Evolutionary conservation across 2,888 invertebrate species (phyloP).

Genomic region (Petrolisthes cinctipes): DNA sequence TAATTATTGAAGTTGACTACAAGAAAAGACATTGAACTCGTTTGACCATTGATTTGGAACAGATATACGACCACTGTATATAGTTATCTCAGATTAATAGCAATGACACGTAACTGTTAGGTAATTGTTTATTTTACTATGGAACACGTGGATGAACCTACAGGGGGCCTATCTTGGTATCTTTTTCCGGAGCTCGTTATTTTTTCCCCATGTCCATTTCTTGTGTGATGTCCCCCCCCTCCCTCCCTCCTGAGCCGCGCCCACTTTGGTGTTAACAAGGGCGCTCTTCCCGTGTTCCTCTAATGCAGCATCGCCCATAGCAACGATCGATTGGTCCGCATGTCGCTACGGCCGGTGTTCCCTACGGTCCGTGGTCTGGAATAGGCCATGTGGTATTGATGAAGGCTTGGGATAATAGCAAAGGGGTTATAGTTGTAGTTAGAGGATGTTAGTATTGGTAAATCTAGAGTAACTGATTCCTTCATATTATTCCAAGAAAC

Average conservation of each 20-base stretch:
- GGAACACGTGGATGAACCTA: too few relatives aligned
- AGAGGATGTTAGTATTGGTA: too few relatives aligned
- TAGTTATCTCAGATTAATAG: too few relatives aligned
- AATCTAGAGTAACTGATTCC: too few relatives aligned
- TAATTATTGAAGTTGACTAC: too few relatives aligned
- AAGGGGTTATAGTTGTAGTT: not conserved
- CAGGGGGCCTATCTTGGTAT: too few relatives aligned
- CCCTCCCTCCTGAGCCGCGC: constrained; percentile 31
- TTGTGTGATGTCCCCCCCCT: constrained; percentile 3
- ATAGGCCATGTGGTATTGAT: constrained; percentile 35
- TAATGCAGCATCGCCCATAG: constrained; percentile 52
- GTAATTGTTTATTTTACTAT: too few relatives aligned
- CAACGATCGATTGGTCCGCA: constrained; percentile 44
- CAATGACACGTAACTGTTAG: too few relatives aligned
- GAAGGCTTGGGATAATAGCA: not conserved
- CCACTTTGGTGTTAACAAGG: constrained; percentile 44
- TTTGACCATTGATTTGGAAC: too few relatives aligned
- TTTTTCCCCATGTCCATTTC: constrained; percentile 5
- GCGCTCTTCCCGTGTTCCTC: constrained; percentile 19
- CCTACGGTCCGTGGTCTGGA: constrained; percentile 20
- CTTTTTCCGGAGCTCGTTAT: constrained; percentile 15
- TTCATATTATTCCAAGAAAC: too few relatives aligned
- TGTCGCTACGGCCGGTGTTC: constrained; percentile 48
- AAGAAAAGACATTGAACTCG: too few relatives aligned
- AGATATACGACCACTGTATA: too few relatives aligned